These are phyloP conservation scores for Salvelinus sp. DNA, from an alignment of 2,113 vertebrate genomes.

Conservation along the genomic window DNA sequence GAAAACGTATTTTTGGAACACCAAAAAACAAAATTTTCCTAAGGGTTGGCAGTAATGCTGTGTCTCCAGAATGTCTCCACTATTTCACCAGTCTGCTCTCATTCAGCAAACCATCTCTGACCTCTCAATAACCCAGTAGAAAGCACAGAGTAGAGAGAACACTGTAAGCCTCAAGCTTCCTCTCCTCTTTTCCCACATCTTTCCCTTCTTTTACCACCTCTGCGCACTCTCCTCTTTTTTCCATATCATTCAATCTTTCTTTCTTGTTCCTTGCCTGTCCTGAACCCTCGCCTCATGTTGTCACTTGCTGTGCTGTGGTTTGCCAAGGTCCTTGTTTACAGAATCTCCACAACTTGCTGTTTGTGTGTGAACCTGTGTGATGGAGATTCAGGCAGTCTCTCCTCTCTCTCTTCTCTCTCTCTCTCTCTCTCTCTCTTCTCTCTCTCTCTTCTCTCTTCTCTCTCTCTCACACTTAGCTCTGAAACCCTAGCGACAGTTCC, in stretches of 20 bases:
- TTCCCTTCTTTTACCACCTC: not conserved
- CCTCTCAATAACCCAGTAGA: not conserved
- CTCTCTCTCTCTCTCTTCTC: not conserved
- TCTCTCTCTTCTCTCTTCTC: too few relatives aligned
- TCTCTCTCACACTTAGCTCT: constrained; percentile 30
- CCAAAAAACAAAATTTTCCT: too few relatives aligned
- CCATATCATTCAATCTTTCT: constrained; percentile 2
- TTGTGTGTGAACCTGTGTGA: constrained; percentile 39
- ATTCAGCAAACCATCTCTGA: constrained; percentile 28
- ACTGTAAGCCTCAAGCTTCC: not conserved
- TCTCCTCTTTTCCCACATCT: not conserved
- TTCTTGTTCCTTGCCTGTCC: not conserved
- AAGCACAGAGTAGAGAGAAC: too few relatives aligned
- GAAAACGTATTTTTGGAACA: too few relatives aligned
- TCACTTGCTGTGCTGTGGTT: constrained; percentile 20
- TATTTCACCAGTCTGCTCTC: constrained; percentile 27
- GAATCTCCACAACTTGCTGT: constrained; percentile 27
- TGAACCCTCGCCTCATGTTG: not conserved
- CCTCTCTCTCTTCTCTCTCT: not conserved
- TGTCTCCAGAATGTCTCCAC: constrained; percentile 11
- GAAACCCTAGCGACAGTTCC: constrained; percentile 44
- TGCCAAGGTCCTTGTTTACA: constrained; percentile 34
- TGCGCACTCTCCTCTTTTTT: not conserved
- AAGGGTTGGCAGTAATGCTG: constrained; percentile 9
- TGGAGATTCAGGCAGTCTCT: constrained; percentile 40